A percentile compares a stretch with the other conserved stretches of the same genome.
Conservation (phyloP, 2,113 vertebrate genomes). For the Cavia porcellus region DNA sequence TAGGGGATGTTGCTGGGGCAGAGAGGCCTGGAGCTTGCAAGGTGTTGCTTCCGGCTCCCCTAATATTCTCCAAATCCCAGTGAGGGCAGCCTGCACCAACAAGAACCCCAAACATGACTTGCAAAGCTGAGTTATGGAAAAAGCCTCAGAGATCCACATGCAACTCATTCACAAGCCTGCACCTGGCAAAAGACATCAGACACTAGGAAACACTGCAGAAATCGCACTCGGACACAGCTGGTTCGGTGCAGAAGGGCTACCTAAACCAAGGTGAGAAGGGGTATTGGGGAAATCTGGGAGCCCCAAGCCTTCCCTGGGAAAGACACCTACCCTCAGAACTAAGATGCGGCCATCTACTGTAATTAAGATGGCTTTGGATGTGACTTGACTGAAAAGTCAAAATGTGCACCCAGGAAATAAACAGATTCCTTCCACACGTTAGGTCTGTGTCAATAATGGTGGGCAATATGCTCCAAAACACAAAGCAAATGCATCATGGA, state of each 20-base stretch:
- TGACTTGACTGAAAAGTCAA: not conserved
- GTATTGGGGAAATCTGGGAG: not conserved
- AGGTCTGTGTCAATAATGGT: not conserved
- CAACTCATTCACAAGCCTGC: slow-evolving; percentile 17
- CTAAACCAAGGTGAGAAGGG: not conserved
- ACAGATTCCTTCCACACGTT: not conserved
- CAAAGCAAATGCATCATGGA: no score
- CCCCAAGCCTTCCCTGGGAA: fast-evolving
- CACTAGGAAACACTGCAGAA: slow-evolving; percentile 24
- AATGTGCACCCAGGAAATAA: not conserved
- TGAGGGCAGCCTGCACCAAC: not conserved
- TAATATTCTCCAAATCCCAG: not conserved
- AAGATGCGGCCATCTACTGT: fast-evolving
- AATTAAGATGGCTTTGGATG: no score
- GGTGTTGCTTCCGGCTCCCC: no score
- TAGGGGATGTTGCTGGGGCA: not conserved
- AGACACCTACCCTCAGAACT: not conserved
- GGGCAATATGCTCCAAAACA: not conserved
- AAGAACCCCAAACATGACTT: not conserved
- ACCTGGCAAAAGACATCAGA: slow-evolving; percentile 35
- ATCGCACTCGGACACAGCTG: not conserved
- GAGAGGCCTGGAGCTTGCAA: not conserved
- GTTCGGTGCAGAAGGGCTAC: slow-evolving; percentile 6
- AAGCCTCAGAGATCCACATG: not conserved
- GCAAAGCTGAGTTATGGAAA: not conserved